phyloP scores from a whole-genome alignment of 2,888 invertebrate species.

The Hyposoter dolosus region DNA sequence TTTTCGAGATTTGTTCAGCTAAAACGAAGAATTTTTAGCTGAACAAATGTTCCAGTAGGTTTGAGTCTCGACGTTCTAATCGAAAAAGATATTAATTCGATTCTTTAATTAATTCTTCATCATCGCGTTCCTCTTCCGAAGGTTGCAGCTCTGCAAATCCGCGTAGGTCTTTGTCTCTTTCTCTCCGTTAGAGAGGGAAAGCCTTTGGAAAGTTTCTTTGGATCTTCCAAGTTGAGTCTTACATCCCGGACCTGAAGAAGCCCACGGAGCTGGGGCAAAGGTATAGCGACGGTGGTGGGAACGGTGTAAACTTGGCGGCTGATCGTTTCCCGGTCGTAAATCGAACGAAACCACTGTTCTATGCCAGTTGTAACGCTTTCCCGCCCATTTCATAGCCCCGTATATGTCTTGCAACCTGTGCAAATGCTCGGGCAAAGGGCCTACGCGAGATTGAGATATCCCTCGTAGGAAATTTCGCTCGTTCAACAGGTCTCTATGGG shows the following conservation, averaged over 20 bases:
- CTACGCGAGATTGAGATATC: conserved; percentile 4
- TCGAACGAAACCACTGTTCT: conserved; percentile 62
- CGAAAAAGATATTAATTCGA: not conserved
- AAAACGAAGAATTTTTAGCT: not conserved
- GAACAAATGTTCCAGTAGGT: not conserved
- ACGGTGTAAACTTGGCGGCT: conserved; percentile 61
- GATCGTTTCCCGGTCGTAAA: conserved; percentile 68
- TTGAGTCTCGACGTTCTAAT: not conserved
- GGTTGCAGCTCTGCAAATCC: not conserved
- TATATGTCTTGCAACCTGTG: not conserved
- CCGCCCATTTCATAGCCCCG: conserved; percentile 29
- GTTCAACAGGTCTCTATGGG: conserved; percentile 7
- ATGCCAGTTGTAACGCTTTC: conserved; percentile 29
- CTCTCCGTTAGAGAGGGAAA: not conserved
- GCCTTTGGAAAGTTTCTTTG: not conserved
- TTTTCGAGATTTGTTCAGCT: not conserved
- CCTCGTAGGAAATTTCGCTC: conserved; percentile 22
- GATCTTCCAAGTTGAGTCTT: not conserved
- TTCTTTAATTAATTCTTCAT: too few species aligned
- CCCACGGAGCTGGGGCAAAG: conserved; percentile 20
- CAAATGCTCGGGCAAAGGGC: not conserved
- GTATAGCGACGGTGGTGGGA: conserved; percentile 41
- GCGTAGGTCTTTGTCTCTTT: not conserved
- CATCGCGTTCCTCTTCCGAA: not conserved
- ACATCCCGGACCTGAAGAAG: not conserved